Percentiles rank a stretch among this genome's conserved stretches.
phyloP scores from a whole-genome alignment of 2,113 vertebrate genomes.

The Grantiella picta region DNA sequence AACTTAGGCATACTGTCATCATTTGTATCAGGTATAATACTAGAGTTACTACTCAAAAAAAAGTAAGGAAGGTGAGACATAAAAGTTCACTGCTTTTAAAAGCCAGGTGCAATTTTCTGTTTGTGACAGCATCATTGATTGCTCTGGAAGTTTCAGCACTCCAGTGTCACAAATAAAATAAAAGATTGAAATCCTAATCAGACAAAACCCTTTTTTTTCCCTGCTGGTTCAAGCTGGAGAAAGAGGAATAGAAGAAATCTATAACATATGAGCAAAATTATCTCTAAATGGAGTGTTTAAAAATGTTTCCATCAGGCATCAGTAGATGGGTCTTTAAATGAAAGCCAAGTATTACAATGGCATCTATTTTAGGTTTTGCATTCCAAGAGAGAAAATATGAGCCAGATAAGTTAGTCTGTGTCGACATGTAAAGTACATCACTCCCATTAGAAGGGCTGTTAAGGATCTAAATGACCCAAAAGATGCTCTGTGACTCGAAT shows the following conservation, averaged over 20 bases:
- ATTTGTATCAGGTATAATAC: not conserved
- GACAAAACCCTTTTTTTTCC: not conserved
- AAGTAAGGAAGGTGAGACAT: not conserved
- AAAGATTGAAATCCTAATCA: not conserved
- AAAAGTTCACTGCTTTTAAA: not conserved
- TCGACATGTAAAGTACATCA: conserved; percentile 44
- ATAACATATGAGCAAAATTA: conserved; percentile 24
- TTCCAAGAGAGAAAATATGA: conserved; percentile 47
- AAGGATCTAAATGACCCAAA: conserved; percentile 18
- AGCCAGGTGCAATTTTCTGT: not conserved
- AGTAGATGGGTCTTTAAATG: conserved; percentile 38
- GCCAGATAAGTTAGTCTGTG: conserved; percentile 57
- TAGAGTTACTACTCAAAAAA: not conserved
- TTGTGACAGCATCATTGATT: not conserved
- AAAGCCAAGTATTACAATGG: conserved; percentile 57
- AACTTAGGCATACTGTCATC: not conserved
- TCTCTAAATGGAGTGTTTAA: conserved; percentile 39
- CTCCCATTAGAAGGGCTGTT: conserved; percentile 1
- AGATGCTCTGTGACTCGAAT: conserved; percentile 30
- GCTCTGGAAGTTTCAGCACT: not conserved
- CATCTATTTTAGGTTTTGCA: conserved; percentile 51
- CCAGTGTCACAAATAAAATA: not conserved
- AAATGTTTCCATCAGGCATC: conserved; percentile 48
- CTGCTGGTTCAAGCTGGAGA: not conserved
- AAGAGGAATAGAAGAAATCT: conserved; percentile 2